A percentile compares a stretch with the other conserved stretches of the same genome.
These are phyloP conservation scores for Saimiri boliviensis DNA, from an alignment of 2,113 vertebrate genomes.

Conservation along the genomic window DNA sequence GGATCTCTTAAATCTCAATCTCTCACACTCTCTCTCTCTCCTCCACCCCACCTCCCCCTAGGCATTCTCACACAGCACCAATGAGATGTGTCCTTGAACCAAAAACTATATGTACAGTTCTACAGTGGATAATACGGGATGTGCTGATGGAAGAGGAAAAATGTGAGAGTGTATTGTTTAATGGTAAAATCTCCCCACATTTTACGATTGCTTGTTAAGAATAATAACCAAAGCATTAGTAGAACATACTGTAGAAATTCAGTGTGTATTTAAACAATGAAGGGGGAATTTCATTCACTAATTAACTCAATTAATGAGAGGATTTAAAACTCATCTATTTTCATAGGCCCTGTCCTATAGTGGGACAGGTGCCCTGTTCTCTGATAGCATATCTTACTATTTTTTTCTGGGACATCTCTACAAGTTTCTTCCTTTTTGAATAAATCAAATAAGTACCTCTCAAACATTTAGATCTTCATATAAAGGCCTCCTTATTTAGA, in stretches of 20 bases:
- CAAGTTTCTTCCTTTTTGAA: constrained; percentile 27
- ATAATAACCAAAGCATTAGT: not conserved
- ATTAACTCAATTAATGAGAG: constrained; percentile 10
- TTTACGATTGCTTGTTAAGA: not conserved
- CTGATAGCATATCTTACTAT: not conserved
- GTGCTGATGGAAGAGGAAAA: not conserved
- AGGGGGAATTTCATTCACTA: not conserved
- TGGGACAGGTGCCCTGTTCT: not conserved
- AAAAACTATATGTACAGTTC: not conserved
- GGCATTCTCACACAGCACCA: not conserved
- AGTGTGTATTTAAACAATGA: constrained; percentile 36
- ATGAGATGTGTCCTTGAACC: not conserved
- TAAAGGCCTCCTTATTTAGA: too few relatives aligned
- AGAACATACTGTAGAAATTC: not conserved
- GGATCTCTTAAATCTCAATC: not conserved
- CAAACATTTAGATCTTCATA: not conserved
- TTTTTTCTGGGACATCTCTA: not conserved
- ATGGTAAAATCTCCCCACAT: not conserved
- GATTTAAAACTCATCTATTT: constrained; percentile 27
- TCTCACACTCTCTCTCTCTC: too few relatives aligned
- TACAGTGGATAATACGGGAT: not conserved
- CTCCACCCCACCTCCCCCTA: not conserved
- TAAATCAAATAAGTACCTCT: constrained; percentile 26
- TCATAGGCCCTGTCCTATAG: not conserved
- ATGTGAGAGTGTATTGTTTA: not conserved